Evolutionary conservation across 2,888 invertebrate species (phyloP), one percentile per base, ranked within the genome.

Genomic region (Hoplodrina blanda): DNA sequence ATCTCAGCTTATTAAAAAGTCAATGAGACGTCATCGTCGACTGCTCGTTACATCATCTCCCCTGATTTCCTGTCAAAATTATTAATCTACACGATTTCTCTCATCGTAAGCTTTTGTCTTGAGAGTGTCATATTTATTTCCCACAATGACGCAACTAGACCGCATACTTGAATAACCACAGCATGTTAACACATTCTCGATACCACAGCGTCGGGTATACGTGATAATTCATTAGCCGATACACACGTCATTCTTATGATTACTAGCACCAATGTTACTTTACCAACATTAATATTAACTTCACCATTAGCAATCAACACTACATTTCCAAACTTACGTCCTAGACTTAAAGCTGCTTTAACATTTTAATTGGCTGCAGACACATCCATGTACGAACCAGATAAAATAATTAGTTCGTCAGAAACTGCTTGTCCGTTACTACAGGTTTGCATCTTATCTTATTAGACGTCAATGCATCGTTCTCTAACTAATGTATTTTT

Each of bases 41-140:
- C 76, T 70, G 54, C 67, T 69, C 66, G 52, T 85, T 80, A 72
- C 81, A 74, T 80, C 85, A 81, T 74, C 74, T 76, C 74, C 76
- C 63, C 70, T 76, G 76, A 73, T 70, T 76, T 68, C 66, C 73
- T 85, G 85, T 84, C 84, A 84, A 78, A 80, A 78, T 85, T 83
- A 85, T 84, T 83, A 84, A 84, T 84, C 80, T 85, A 52, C 71
- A 71, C 82, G 60, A 84, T 85, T 85, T 84, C 72, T 84, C 84
- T 80, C 55, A 63, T 78, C 68, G 61, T 75, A 73, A 75, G 62
- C 77, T 77, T 78, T 81, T 82, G 84, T 80, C 70, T 73, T 56
- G 49, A 52, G 61, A 70, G 57, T 79, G 77, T 76, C 83, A 75
- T 54, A 71, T 79, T 66, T 82, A 85, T 79, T 76, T 82, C 80